Evolutionary conservation across 2,888 invertebrate genomes (phyloP), one percentile per base, ranked within the genome.

Genomic region (Lutraria lutraria): DNA sequence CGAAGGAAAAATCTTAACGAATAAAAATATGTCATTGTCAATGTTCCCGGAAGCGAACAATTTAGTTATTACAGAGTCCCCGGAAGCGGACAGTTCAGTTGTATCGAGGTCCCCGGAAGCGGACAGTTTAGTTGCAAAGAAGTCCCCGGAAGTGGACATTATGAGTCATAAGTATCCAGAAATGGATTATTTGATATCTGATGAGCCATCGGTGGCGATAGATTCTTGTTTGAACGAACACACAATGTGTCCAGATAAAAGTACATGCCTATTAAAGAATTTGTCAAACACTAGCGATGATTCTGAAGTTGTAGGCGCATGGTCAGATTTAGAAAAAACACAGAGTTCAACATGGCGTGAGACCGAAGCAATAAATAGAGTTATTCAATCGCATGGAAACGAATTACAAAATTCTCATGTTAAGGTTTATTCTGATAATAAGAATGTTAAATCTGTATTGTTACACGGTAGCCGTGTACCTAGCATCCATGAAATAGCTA

Each of bases 351-450:
- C 81, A 25, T 81, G 81, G 81, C 2, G 81, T 4, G 81, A 81
- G n/a, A 6, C 53, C 1, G 81, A 81, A 29, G 19, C 81, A 8
- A 54, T 81, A 8, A 6, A 56, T 29, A 56, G 82, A 56, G 2
- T 21, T 6, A 31, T 82, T 0, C 4, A 4, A 31, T 15, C 29
- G 16, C 19, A 29, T 31, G 56, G 29, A 31, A 31, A 31, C 31
- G 56, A 1, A 10, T 54, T 88, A 0, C 29, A 84, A 43, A 56
- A 52, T 0, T 53, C 29, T 0, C 3, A 0, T 25, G 34, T 85
- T n/a, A 72, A 21, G 29, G 34, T 88, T 8, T 82, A 76, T 68
- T 43, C 85, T 34, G 88, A 88, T 53, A 88, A 88, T 79, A 34
- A 54, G 21, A 86, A 86, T 68, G 76, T 83, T 21, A 34, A 52